These are phyloP conservation scores for Heliothis subflexa DNA, from an alignment of 1,140 invertebrate species.

Conservation along the genomic window DNA sequence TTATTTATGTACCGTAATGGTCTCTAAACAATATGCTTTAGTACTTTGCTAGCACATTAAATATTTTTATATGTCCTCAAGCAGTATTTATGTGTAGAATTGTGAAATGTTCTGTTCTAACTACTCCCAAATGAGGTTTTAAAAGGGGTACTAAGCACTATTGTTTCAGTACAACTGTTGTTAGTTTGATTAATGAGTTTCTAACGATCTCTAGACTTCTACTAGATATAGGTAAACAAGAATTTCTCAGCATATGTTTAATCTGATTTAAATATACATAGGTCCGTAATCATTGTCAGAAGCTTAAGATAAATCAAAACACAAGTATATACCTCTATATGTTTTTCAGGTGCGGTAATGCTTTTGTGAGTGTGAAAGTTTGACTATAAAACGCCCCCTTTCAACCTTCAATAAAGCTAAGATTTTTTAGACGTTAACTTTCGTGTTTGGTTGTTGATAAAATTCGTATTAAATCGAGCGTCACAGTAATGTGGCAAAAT, in stretches of 20 bases:
- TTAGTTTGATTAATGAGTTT: neutral
- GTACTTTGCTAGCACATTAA: neutral
- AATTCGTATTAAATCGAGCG: constrained; percentile 59
- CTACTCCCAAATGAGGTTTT: constrained; percentile 6
- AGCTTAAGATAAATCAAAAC: too few relatives aligned
- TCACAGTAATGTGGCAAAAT: constrained; percentile 55
- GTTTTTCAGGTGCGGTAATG: too few relatives aligned
- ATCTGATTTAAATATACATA: too few relatives aligned
- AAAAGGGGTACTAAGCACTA: neutral
- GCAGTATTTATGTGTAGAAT: neutral
- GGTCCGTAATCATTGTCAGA: too few relatives aligned
- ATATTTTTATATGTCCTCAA: constrained; percentile 11
- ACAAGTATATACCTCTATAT: too few relatives aligned
- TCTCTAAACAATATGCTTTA: neutral
- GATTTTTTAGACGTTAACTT: neutral
- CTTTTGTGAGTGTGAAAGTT: too few relatives aligned
- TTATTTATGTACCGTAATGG: constrained; percentile 1
- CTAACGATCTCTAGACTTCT: neutral
- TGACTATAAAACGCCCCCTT: too few relatives aligned
- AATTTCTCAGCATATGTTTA: too few relatives aligned
- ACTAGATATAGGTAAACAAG: too few relatives aligned
- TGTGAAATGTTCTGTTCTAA: constrained; percentile 16
- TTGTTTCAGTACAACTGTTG: neutral
- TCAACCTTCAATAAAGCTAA: too few relatives aligned
- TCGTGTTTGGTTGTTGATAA: constrained; percentile 33